Percentiles rank a stretch among this genome's conserved stretches.
These are phyloP conservation scores for Tolypeutes matacus DNA, from an alignment of 2,797 vertebrate species.

Conservation along the genomic window DNA sequence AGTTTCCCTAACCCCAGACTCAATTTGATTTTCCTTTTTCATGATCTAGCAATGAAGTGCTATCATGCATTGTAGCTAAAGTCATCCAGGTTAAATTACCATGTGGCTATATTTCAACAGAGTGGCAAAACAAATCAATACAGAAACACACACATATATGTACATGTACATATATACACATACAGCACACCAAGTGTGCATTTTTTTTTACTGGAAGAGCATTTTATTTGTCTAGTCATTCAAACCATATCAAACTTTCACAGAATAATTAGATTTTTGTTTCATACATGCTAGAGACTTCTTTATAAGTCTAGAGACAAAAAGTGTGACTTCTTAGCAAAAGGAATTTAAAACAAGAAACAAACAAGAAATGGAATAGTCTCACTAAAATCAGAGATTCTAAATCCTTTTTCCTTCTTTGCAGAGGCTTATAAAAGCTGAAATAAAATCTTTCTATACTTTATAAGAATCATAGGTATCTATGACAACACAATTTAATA, in stretches of 20 bases:
- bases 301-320: slow-evolving; percentile 11
- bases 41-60: slow-evolving; percentile 5
- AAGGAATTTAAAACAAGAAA: slow-evolving; percentile 41
- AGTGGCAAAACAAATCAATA: not conserved
- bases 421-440: slow-evolving; percentile 57
- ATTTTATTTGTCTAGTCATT: not conserved
- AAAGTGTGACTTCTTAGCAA: not conserved
- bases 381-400: slow-evolving; percentile 50
- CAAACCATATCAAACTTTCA: slow-evolving; percentile 37
- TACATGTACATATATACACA: not conserved
- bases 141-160: not conserved
- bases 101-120: not conserved
- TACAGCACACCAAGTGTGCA: not conserved
- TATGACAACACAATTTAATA: slow-evolving; percentile 69
- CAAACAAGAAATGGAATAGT: slow-evolving; percentile 28
- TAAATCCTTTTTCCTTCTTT: not conserved
- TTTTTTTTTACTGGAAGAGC: not conserved
- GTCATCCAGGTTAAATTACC: not conserved
- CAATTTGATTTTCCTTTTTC: slow-evolving; percentile 40
- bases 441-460: slow-evolving; percentile 51
- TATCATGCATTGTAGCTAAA: not conserved
- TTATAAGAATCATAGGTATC: slow-evolving; percentile 46
- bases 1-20: not conserved
- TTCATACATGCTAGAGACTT: not conserved
- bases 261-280: slow-evolving; percentile 55